Percentiles rank a stretch among this genome's conserved stretches.
Evolutionary conservation across 2,888 invertebrate genomes (phyloP).

Genomic region (Frankliniella fusca): DNA sequence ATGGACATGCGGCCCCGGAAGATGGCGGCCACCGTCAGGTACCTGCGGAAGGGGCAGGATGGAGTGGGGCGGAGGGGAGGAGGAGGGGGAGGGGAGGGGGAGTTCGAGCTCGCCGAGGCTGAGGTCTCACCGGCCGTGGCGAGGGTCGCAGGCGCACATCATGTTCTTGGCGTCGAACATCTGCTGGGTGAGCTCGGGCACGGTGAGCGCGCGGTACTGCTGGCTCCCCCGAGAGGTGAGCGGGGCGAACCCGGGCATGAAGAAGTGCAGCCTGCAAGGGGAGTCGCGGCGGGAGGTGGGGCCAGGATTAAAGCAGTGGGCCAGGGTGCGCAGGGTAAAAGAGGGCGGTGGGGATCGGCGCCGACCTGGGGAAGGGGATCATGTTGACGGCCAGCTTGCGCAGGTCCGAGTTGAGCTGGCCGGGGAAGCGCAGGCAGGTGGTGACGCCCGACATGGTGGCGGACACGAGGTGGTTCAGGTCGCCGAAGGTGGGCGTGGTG

Average conservation of each 20-base stretch:
- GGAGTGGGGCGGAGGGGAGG: neutral
- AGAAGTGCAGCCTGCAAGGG: conserved; percentile 70
- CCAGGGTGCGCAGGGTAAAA: neutral
- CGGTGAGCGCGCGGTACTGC: conserved; percentile 84
- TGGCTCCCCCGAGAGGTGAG: conserved; percentile 77
- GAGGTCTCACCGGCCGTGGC: conserved; percentile 78
- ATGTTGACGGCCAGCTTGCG: conserved; percentile 91
- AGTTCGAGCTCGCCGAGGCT: neutral
- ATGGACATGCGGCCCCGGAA: conserved; percentile 63
- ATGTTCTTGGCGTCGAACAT: conserved; percentile 96
- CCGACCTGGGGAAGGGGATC: conserved; percentile 87
- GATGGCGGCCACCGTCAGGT: conserved; percentile 51
- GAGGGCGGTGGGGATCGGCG: neutral
- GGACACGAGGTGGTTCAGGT: conserved; percentile 55
- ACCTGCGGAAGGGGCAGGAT: conserved; percentile 37
- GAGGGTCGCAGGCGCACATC: conserved; percentile 94
- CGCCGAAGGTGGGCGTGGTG: conserved; percentile 56
- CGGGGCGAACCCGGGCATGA: conserved; percentile 95
- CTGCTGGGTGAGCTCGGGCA: conserved; percentile 85
- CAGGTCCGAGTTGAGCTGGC: conserved; percentile 89
- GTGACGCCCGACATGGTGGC: conserved; percentile 49
- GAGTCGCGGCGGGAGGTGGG: neutral
- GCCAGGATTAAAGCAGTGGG: too few relatives aligned
- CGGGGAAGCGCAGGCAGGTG: conserved; percentile 67
- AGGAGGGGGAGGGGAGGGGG: neutral